Evolutionary conservation across 2,888 invertebrate genomes (phyloP).

Genomic region (Macrosoma leucophasiata): DNA sequence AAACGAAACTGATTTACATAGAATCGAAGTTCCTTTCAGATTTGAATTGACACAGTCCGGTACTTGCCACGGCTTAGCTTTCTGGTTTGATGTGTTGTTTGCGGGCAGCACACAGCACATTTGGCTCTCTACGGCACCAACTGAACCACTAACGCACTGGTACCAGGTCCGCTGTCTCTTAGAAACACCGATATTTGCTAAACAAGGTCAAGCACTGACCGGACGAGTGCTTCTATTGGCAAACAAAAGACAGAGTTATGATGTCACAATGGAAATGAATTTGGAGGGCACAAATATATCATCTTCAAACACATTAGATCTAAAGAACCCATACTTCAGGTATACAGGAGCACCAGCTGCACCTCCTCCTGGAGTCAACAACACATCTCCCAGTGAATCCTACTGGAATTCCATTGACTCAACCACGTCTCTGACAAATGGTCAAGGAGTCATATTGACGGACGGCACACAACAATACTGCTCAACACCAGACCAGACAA

Average conservation of each 20-base stretch:
- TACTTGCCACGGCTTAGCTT: conserved; percentile 97
- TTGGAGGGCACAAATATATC: conserved; percentile 91
- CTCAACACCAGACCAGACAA: conserved; percentile 53
- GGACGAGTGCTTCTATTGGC: conserved; percentile 92
- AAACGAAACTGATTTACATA: conserved; percentile 94
- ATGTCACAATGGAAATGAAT: conserved; percentile 95
- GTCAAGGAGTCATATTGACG: conserved; percentile 60
- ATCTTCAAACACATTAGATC: conserved; percentile 90
- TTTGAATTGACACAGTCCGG: conserved; percentile 95
- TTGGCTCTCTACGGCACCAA: conserved; percentile 98
- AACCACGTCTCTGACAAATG: conserved; percentile 72
- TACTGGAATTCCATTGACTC: conserved; percentile 92
- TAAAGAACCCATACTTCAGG: conserved; percentile 99
- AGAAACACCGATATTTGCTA: conserved; percentile 94
- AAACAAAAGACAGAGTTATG: conserved; percentile 98
- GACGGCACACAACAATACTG: conserved; percentile 63
- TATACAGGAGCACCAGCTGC: conserved; percentile 95
- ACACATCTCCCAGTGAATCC: conserved; percentile 93
- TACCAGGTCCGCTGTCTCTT: conserved; percentile 98
- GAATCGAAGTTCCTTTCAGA: conserved; percentile 95
- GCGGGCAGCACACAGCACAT: conserved; percentile 92
- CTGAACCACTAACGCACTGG: conserved; percentile 99
- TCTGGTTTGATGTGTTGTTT: conserved; percentile 99
- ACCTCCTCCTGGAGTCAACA: conserved; percentile 94
- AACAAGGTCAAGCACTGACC: conserved; percentile 92